phyloP scores from a whole-genome alignment of 2,888 invertebrate species.

The Caenorhabditis auriculariae region DNA sequence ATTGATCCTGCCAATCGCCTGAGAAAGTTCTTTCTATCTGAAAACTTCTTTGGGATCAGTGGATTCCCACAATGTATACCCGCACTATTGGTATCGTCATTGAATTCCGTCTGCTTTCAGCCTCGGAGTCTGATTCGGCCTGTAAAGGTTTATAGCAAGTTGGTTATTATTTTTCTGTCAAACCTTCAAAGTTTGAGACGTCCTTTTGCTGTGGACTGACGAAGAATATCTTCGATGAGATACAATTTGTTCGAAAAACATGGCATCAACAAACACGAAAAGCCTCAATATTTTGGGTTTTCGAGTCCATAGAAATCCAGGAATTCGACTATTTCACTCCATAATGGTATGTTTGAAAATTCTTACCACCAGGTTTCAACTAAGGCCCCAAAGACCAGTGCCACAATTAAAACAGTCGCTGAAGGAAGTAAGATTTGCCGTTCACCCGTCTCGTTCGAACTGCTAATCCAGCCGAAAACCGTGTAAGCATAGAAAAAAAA shows the following conservation, averaged over 20 bases:
- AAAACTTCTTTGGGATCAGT: not conserved
- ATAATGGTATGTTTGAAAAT: not conserved
- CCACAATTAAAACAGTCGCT: slow-evolving; percentile 17
- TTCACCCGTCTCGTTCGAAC: not conserved
- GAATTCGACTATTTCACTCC: not conserved
- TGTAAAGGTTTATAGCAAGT: not conserved
- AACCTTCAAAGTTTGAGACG: not conserved
- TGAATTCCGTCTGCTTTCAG: slow-evolving; percentile 14
- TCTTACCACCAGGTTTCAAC: slow-evolving; percentile 39
- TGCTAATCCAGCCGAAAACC: slow-evolving; percentile 10
- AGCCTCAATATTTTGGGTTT: too few species aligned
- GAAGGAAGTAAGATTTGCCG: slow-evolving; percentile 19
- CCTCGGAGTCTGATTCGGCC: slow-evolving; percentile 9
- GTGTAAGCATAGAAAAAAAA: slow-evolving; percentile 16
- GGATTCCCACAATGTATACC: not conserved
- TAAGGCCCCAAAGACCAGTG: slow-evolving; percentile 9
- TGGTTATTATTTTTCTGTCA: not conserved
- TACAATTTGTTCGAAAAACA: slow-evolving; percentile 19
- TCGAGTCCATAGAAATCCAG: too few species aligned
- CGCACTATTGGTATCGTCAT: slow-evolving; percentile 17
- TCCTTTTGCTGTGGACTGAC: slow-evolving; percentile 1
- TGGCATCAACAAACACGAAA: slow-evolving; percentile 39
- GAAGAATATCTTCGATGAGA: slow-evolving; percentile 8
- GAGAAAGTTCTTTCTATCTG: not conserved
- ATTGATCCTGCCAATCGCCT: not conserved